Percentiles rank a stretch among this genome's conserved stretches.
Evolutionary conservation across 2,113 vertebrate species (phyloP).

Genomic region (Craseonycteris thonglongyai): DNA sequence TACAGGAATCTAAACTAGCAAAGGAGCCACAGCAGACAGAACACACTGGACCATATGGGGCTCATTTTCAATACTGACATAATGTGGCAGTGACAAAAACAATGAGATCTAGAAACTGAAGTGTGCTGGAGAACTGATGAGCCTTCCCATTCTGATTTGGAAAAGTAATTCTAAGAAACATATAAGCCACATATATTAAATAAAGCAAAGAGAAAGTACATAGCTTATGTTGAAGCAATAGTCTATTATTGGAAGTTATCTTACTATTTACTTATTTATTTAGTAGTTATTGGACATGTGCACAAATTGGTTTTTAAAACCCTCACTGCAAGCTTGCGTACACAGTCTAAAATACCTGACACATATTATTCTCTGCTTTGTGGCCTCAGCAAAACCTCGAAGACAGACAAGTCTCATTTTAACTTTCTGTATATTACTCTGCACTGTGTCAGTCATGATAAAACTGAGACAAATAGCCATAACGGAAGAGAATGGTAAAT

Average conservation of each 20-base stretch:
- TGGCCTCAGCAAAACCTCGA: background rate
- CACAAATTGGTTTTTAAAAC: background rate
- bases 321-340: background rate
- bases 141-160: background rate
- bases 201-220: background rate
- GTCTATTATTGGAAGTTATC: background rate
- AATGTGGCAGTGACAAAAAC: background rate
- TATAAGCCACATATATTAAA: background rate
- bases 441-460: too few species aligned
- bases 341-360: background rate
- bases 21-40: background rate
- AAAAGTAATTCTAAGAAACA: background rate
- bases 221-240: background rate
- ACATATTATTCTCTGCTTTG: background rate
- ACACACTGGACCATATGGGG: background rate
- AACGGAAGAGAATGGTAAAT: background rate
- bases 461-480: background rate
- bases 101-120: background rate
- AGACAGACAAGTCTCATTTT: background rate
- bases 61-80: background rate
- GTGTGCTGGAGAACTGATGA: background rate
- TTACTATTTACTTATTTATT: background rate
- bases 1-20: background rate
- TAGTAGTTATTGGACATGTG: background rate
- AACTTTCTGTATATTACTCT: background rate